phyloP scores from a whole-genome alignment of 2,113 vertebrate species.

The Megaleporinus macrocephalus region DNA sequence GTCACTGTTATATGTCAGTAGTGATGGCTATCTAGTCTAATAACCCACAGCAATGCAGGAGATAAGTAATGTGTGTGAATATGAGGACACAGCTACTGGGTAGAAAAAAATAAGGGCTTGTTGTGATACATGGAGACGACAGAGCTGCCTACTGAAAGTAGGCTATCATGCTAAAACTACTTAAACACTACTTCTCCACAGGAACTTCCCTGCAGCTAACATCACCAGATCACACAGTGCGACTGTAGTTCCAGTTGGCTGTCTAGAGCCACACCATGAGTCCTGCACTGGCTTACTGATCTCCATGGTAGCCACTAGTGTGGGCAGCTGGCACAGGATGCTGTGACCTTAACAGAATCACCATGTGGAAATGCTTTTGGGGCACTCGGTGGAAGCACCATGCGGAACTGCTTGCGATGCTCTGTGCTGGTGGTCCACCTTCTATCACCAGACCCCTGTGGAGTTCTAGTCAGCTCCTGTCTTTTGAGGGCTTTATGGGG shows the following conservation, averaged over 20 bases:
- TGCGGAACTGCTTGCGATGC: neutral
- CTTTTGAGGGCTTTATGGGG: constrained; percentile 23
- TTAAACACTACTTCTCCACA: too few relatives aligned
- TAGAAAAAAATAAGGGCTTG: constrained; percentile 4
- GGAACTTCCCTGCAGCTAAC: too few relatives aligned
- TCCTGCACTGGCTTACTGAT: constrained; percentile 19
- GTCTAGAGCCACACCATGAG: neutral
- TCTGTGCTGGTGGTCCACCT: constrained; percentile 18
- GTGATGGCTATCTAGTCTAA: constrained; percentile 19
- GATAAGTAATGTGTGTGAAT: constrained; percentile 15
- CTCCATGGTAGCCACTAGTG: constrained; percentile 15
- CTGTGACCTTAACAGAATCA: constrained; percentile 26
- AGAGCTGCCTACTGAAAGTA: neutral
- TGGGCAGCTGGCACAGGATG: constrained; percentile 28
- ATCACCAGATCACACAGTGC: too few relatives aligned
- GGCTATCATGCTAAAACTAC: too few relatives aligned
- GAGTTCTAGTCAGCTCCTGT: constrained; percentile 11
- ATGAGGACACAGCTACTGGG: neutral
- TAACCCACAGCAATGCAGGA: constrained; percentile 14
- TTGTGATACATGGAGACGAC: neutral
- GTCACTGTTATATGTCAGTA: constrained; percentile 9
- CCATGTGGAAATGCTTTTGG: constrained; percentile 27
- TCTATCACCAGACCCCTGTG: neutral
- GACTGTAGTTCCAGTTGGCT: neutral
- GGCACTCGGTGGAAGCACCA: neutral